Conservation (phyloP, 2,888 invertebrate genomes). For the Lamellibrachia satsuma region DNA sequence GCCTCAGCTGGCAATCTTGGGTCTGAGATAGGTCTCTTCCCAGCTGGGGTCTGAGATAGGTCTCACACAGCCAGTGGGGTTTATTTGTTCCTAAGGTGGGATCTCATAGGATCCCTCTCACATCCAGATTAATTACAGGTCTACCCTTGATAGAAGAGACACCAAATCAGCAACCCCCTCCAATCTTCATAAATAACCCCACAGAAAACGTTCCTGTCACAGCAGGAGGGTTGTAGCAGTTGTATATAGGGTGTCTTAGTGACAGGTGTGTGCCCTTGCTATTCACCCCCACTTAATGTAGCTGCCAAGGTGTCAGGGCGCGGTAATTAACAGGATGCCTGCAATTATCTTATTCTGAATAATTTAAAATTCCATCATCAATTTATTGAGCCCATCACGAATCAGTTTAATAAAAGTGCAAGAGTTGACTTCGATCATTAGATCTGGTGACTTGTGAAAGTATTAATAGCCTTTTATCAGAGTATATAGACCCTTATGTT, state of each 20-base stretch:
- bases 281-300: conserved; percentile 11
- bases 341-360: background rate
- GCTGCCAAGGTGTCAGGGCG: background rate
- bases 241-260: background rate
- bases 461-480: too few species aligned
- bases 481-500: too few species aligned
- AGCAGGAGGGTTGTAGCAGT: background rate
- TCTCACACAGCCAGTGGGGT: too few species aligned
- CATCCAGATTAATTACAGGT: background rate
- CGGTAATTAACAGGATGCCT: background rate
- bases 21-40: background rate
- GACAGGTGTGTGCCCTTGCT: background rate
- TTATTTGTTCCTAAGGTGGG: background rate
- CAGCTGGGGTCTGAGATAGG: background rate
- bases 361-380: background rate
- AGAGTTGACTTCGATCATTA: too few species aligned
- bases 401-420: too few species aligned
- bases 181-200: too few species aligned
- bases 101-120: background rate
- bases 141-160: background rate
- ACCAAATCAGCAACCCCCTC: background rate
- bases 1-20: background rate
- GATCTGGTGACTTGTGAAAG: too few species aligned
- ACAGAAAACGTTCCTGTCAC: background rate
- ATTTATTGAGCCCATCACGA: too few species aligned